phyloP scores from a whole-genome alignment of 2,113 vertebrate species.

The Ranitomeya imitator region DNA sequence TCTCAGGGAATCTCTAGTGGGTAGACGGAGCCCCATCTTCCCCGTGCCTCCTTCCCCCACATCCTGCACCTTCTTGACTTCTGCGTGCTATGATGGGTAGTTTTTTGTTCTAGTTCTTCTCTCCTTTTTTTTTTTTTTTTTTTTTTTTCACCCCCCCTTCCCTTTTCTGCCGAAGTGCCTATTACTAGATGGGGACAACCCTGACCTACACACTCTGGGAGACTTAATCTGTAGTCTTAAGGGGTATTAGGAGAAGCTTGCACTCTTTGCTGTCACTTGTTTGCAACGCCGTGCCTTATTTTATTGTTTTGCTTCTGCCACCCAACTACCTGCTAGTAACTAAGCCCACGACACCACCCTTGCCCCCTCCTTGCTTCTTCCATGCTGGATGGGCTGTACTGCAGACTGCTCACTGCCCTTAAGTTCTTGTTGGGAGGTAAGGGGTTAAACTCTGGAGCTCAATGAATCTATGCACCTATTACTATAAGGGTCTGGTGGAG shows the following conservation, averaged over 20 bases:
- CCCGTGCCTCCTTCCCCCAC: conserved; percentile 35
- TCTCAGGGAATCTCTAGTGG: conserved; percentile 46
- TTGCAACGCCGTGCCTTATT: conserved; percentile 48
- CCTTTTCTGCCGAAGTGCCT: conserved; percentile 41
- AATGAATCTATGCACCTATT: conserved; percentile 9
- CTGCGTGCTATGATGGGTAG: conserved; percentile 13
- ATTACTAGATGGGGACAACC: background rate
- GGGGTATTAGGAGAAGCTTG: conserved; percentile 3
- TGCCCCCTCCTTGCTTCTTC: background rate
- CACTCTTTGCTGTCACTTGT: conserved; percentile 37
- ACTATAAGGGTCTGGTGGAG: background rate
- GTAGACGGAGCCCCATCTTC: background rate
- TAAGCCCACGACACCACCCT: too few relatives aligned
- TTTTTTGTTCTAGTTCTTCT: background rate
- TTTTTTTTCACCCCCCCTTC: background rate
- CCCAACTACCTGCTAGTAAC: background rate
- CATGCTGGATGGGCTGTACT: conserved; percentile 23
- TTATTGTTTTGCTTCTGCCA: background rate
- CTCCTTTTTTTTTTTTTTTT: too few relatives aligned
- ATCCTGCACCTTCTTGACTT: conserved; percentile 27
- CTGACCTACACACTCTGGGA: background rate
- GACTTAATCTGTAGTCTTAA: background rate
- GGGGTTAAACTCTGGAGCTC: background rate
- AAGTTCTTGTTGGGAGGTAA: background rate
- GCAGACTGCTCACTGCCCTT: conserved; percentile 32